Conservation (phyloP, 2,888 invertebrate species). For the Noctua pronuba region DNA sequence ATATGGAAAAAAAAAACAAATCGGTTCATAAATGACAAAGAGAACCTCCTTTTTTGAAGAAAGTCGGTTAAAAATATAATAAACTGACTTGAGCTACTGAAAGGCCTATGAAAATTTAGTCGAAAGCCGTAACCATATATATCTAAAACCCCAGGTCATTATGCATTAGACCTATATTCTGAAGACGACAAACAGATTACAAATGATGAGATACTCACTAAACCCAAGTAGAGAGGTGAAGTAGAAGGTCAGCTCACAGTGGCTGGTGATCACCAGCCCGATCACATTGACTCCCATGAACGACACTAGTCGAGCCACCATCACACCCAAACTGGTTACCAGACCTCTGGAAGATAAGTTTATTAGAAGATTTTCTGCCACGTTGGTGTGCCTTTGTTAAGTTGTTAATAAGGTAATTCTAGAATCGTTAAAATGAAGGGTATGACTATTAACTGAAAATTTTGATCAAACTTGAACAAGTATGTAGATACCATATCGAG, state of each 20-base stretch:
- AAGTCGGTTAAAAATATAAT: too few species aligned
- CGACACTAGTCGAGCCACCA: constrained; percentile 76
- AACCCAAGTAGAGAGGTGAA: constrained; percentile 72
- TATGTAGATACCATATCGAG: not conserved
- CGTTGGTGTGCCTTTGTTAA: not conserved
- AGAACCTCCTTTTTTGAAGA: too few species aligned
- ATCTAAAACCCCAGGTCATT: not conserved
- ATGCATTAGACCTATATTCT: not conserved
- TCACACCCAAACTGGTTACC: constrained; percentile 78
- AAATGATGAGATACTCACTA: constrained; percentile 71
- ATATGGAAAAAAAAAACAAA: too few species aligned
- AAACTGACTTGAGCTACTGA: too few species aligned
- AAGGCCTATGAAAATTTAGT: too few species aligned
- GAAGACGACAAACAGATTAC: not conserved
- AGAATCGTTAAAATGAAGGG: not conserved
- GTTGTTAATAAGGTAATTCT: not conserved
- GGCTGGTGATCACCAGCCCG: constrained; percentile 72
- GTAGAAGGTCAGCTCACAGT: constrained; percentile 79
- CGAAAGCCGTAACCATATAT: not conserved
- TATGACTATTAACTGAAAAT: not conserved
- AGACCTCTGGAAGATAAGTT: constrained; percentile 72
- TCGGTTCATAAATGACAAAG: too few species aligned
- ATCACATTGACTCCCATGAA: constrained; percentile 77
- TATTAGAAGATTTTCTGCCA: not conserved
- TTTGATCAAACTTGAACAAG: not conserved